These are phyloP conservation scores for Drosophila orena DNA, from an alignment of 1,140 invertebrate species.

Conservation along the genomic window DNA sequence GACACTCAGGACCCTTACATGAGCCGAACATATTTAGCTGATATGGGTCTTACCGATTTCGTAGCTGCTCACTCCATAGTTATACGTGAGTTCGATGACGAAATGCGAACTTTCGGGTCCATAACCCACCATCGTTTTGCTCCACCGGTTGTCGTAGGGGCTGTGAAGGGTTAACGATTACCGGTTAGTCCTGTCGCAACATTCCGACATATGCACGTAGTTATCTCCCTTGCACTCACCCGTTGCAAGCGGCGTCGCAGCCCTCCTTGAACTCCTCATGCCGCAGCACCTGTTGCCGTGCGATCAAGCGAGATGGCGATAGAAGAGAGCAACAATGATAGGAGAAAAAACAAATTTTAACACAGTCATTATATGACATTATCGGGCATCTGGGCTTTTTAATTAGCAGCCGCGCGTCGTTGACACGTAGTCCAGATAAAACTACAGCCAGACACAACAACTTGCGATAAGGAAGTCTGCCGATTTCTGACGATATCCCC, in stretches of 20 bases:
- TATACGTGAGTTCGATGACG: slow-evolving; percentile 98
- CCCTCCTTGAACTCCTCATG: slow-evolving; percentile 99
- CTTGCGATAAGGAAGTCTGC: slow-evolving; percentile 29
- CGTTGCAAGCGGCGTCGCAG: slow-evolving; percentile 98
- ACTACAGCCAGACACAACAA: slow-evolving; percentile 10
- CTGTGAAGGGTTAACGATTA: slow-evolving; percentile 85
- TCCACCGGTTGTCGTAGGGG: slow-evolving; percentile 98
- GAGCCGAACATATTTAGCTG: neutral
- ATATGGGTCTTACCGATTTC: slow-evolving; percentile 85
- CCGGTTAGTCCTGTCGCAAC: neutral
- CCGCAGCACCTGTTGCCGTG: slow-evolving; percentile 90
- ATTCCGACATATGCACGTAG: neutral
- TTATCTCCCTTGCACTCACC: slow-evolving; percentile 87
- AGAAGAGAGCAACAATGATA: neutral
- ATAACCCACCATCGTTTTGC: slow-evolving; percentile 99
- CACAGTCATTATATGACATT: slow-evolving; percentile 35
- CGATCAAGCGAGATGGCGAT: slow-evolving; percentile 2
- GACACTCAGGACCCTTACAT: neutral
- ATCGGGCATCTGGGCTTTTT: slow-evolving; percentile 47
- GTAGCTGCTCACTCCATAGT: slow-evolving; percentile 96
- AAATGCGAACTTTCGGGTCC: slow-evolving; percentile 97
- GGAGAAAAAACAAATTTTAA: slow-evolving; percentile 1
- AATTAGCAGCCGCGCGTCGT: slow-evolving; percentile 36
- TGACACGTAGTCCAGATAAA: slow-evolving; percentile 40
- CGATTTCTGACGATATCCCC: slow-evolving; percentile 2